Evolutionary conservation across 2,888 invertebrate species (phyloP).

Genomic region (Watsonalla binaria): DNA sequence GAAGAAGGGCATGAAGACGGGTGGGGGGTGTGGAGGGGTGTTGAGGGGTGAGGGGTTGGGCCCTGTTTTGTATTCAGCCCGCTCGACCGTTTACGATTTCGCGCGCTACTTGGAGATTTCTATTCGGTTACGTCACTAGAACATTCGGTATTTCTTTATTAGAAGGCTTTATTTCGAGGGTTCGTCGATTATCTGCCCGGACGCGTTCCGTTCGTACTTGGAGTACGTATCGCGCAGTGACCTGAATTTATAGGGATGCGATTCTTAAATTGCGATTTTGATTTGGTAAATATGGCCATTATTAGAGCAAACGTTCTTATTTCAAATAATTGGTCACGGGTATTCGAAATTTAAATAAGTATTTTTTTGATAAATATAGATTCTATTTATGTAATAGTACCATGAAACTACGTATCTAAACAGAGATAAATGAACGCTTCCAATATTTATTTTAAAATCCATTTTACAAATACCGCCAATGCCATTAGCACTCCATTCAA

Average conservation of each 20-base stretch:
- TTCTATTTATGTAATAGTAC: too few relatives aligned
- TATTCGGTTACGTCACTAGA: slow-evolving; percentile 53
- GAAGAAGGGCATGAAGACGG: slow-evolving; percentile 72
- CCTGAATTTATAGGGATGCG: too few relatives aligned
- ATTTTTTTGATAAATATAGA: too few relatives aligned
- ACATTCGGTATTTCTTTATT: slow-evolving; percentile 71
- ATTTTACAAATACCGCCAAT: background rate
- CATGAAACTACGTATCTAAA: background rate
- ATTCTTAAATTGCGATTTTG: too few relatives aligned
- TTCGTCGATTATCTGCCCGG: background rate
- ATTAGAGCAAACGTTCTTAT: too few relatives aligned
- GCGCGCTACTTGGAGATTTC: slow-evolving; percentile 73
- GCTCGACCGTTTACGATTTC: slow-evolving; percentile 72
- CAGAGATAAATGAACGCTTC: background rate
- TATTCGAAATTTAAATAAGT: too few relatives aligned
- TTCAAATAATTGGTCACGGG: too few relatives aligned
- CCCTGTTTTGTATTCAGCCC: slow-evolving; percentile 73
- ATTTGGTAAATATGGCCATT: too few relatives aligned
- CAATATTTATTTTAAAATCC: background rate
- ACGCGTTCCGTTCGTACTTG: background rate
- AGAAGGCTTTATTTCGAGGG: slow-evolving; percentile 36
- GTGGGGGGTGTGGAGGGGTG: slow-evolving; percentile 28
- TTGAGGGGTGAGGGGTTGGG: slow-evolving; percentile 28
- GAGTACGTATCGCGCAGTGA: background rate
- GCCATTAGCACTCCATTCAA: background rate